phyloP scores from a whole-genome alignment of 2,888 invertebrate species.

The Brenthis hecate region DNA sequence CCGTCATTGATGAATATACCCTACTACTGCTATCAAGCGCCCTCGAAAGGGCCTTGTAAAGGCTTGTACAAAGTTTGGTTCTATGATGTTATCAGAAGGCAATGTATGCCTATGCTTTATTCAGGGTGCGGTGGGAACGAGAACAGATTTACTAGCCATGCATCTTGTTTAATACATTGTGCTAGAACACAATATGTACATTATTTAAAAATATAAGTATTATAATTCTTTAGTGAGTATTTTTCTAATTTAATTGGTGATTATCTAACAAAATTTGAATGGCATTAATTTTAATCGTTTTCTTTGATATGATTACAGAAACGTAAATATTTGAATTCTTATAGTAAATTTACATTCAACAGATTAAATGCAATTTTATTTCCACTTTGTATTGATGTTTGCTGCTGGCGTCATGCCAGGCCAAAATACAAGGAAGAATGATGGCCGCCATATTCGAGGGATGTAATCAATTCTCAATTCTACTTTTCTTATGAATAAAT shows the following conservation, averaged over 20 bases:
- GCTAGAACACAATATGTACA: conserved; percentile 50
- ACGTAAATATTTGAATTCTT: not conserved
- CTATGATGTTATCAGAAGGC: conserved; percentile 64
- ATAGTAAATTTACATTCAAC: conserved; percentile 16
- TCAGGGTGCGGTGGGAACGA: conserved; percentile 76
- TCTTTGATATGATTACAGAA: no score
- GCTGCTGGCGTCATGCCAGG: conserved; percentile 30
- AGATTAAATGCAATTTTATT: conserved; percentile 23
- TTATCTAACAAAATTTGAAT: no score
- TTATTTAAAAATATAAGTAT: conserved; percentile 25
- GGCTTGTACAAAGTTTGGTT: conserved; percentile 60
- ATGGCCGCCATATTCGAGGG: conserved; percentile 22
- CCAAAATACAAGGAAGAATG: conserved; percentile 26
- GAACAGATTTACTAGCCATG: conserved; percentile 58
- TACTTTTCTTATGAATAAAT: conserved; percentile 27
- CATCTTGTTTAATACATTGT: conserved; percentile 58
- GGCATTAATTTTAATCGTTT: no score
- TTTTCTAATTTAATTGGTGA: not conserved
- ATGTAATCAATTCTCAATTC: conserved; percentile 32
- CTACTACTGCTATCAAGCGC: conserved; percentile 72
- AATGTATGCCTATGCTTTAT: conserved; percentile 70
- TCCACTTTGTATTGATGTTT: conserved; percentile 25
- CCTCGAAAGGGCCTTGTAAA: conserved; percentile 64
- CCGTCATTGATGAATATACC: conserved; percentile 67
- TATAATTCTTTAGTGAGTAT: not conserved